These are phyloP conservation scores for Lathamus discolor DNA, from an alignment of 2,113 vertebrate species.

Conservation along the genomic window DNA sequence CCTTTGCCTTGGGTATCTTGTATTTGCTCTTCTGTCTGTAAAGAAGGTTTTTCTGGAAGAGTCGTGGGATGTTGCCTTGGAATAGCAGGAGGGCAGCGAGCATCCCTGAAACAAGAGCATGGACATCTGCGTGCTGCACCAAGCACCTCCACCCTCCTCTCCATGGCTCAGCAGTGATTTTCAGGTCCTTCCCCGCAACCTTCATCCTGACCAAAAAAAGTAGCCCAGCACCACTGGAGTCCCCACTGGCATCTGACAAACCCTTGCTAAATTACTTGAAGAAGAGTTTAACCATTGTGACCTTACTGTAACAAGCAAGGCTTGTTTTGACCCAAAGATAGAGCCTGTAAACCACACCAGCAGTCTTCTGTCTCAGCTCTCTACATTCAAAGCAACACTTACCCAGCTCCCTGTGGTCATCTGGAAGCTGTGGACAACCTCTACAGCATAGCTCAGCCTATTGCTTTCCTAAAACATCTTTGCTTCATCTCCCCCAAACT, in stretches of 20 bases:
- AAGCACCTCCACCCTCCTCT: background rate
- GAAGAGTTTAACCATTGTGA: background rate
- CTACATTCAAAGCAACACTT: background rate
- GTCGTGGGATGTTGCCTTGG: slow-evolving; percentile 82
- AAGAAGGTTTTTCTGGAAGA: slow-evolving; percentile 88
- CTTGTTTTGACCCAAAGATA: background rate
- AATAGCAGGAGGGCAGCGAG: slow-evolving; percentile 81
- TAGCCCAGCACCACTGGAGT: background rate
- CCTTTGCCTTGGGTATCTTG: slow-evolving; percentile 75
- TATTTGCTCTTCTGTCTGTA: slow-evolving; percentile 84
- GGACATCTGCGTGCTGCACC: fast-evolving
- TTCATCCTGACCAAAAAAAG: fast-evolving
- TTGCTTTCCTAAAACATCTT: background rate
- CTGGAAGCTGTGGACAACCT: background rate
- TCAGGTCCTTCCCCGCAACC: background rate
- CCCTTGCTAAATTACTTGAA: fast-evolving
- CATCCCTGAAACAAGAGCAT: slow-evolving; percentile 78
- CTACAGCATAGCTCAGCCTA: background rate
- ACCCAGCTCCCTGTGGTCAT: background rate
- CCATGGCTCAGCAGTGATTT: fast-evolving
- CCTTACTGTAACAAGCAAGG: background rate
- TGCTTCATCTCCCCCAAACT: background rate
- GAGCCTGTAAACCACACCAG: background rate
- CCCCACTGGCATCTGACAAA: background rate
- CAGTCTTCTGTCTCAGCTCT: background rate